Percentiles rank a stretch among this genome's conserved stretches.
Evolutionary conservation across 2,888 invertebrate species (phyloP).

Genomic region (Lomographa bimaculata): DNA sequence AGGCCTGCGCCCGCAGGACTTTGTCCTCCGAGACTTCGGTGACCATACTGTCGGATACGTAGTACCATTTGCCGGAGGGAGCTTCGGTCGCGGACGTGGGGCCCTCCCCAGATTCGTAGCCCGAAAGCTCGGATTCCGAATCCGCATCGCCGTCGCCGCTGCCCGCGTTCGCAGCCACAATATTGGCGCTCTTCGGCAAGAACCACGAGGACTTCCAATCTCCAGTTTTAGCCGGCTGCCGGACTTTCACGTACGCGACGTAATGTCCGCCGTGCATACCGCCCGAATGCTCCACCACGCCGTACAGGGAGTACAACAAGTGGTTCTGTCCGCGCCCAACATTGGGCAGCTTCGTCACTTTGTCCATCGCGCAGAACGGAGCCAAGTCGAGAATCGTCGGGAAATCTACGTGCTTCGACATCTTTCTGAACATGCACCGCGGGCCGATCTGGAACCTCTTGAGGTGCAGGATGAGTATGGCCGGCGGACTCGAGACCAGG

Average conservation of each 20-base stretch:
- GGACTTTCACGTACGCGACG: conserved; percentile 96
- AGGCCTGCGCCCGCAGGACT: conserved; percentile 95
- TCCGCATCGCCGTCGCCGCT: conserved; percentile 72
- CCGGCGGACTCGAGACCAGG: conserved; percentile 95
- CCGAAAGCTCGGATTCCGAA: conserved; percentile 82
- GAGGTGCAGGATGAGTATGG: conserved; percentile 96
- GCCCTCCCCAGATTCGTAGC: conserved; percentile 80
- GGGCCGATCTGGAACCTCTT: conserved; percentile 96
- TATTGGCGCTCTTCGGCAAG: conserved; percentile 85
- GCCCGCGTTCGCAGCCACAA: conserved; percentile 68
- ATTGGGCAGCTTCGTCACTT: conserved; percentile 84
- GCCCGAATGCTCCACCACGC: conserved; percentile 97
- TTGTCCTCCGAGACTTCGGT: conserved; percentile 90
- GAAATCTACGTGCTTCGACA: conserved; percentile 94
- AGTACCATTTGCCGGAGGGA: conserved; percentile 94
- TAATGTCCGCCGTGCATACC: conserved; percentile 93
- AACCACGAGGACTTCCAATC: conserved; percentile 90
- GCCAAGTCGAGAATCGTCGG: conserved; percentile 93
- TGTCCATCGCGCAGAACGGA: conserved; percentile 92
- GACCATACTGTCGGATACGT: conserved; percentile 95
- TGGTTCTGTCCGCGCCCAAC: conserved; percentile 85
- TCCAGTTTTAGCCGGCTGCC: conserved; percentile 84
- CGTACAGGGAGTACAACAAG: conserved; percentile 95
- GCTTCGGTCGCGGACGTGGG: conserved; percentile 54
- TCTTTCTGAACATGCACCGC: conserved; percentile 90